Evolutionary conservation across 2,113 vertebrate genomes (phyloP), one percentile per base, ranked within the genome.

Genomic region (Maylandia zebra): DNA sequence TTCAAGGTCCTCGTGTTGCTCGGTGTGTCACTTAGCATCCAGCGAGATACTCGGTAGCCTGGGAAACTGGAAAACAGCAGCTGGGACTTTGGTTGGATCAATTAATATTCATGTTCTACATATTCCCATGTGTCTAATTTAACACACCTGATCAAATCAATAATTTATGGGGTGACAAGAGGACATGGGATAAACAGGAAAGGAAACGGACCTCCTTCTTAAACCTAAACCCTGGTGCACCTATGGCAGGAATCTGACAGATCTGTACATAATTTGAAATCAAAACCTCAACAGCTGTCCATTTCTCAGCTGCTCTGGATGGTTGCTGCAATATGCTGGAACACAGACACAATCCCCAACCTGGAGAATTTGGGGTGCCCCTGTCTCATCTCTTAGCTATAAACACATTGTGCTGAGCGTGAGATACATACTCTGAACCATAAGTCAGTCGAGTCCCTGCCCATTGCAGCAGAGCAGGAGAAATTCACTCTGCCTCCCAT

Each of bases 91-190:
- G 86, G 89, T 88, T 3, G 74, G 87, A 89, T 89, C 55, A 94
- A 95, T 96, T 95, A 95, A 96, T 95, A 96, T 95, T 95, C 93
- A 95, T 95, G 94, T 92, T 92, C 59, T 48, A 86, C 89, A 90
- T 93, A 93, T 89, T 95, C 94, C 93, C 94, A 87, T 55, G 90
- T 85, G 95, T 91, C 89, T 93, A 82, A 94, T 95, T 95, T 92
- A 93, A 91, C 87, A 94, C 91, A 96, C 90, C 92, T 96, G 94
- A 96, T 95, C 86, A 91, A 94, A 94, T 94, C 93, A 94, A 95
- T 96, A 86, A 95, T 95, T 95, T 83, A 94, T 64, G 81, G 27
- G 82, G 82, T 12, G 74, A 78, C 45, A 34, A 52, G 74, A 78
- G 45, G 27, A 52, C 43, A 12, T 50, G 30, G 30, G 17, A 78